These are phyloP conservation scores for Nothoprocta pentlandii DNA, from an alignment of 2,113 vertebrate genomes.

Conservation along the genomic window DNA sequence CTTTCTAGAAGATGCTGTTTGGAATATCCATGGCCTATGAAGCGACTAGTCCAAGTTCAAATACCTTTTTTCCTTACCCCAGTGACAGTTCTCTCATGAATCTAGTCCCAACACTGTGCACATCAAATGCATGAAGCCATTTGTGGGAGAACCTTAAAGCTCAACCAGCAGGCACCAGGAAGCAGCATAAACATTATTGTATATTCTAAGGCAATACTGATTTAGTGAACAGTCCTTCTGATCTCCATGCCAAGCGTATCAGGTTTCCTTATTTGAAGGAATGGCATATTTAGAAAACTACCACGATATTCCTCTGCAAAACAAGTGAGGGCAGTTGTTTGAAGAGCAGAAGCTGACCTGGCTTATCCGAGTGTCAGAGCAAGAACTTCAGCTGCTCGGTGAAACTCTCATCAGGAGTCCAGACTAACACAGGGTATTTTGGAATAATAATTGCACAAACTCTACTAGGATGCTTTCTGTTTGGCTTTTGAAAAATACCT, in stretches of 20 bases:
- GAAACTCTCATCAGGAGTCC: background rate
- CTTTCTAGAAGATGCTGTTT: constrained; percentile 70
- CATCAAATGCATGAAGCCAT: background rate
- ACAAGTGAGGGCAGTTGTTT: constrained; percentile 26
- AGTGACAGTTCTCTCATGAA: background rate
- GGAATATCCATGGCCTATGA: constrained; percentile 45
- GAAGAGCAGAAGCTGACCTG: constrained; percentile 43
- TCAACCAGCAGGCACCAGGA: background rate
- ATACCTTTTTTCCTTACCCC: background rate
- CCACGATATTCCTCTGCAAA: constrained; percentile 14
- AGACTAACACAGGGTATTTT: background rate
- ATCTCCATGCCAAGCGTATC: constrained; percentile 55
- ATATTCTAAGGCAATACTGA: background rate
- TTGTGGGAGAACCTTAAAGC: constrained; percentile 26
- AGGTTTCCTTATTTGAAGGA: constrained; percentile 41
- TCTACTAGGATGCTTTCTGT: background rate
- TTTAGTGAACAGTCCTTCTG: constrained; percentile 41
- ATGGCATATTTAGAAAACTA: constrained; percentile 25
- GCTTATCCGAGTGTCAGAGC: background rate
- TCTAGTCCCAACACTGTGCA: background rate
- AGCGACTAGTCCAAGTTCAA: constrained; percentile 2
- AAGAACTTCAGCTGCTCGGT: background rate
- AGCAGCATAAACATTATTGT: constrained; percentile 8
- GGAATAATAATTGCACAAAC: background rate
- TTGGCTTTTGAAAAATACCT: background rate